These are phyloP conservation scores for Sebastes oblongus DNA, from an alignment of 2,797 vertebrate species.

Conservation along the genomic window DNA sequence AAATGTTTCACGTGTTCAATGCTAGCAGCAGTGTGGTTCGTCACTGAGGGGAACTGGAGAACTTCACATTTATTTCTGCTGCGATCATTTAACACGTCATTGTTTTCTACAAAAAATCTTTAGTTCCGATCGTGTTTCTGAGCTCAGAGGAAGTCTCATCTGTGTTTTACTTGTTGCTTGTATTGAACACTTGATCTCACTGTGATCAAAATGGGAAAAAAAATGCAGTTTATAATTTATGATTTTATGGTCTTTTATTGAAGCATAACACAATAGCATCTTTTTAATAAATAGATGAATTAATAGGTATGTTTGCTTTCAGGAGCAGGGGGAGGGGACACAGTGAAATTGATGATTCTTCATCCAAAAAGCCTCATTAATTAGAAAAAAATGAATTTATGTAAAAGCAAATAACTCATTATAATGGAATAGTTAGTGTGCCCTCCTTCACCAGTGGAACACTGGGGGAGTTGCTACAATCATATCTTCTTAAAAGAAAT, in stretches of 20 bases:
- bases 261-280: neutral
- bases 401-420: neutral
- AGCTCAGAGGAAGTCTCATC: neutral
- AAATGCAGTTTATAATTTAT: neutral
- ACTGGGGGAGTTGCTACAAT: neutral
- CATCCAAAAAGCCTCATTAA: neutral
- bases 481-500: neutral
- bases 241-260: neutral
- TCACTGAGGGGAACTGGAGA: too few relatives aligned
- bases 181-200: neutral
- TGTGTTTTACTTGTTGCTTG: neutral
- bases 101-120: neutral
- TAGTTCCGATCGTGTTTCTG: neutral
- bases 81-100: neutral
- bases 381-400: too few relatives aligned
- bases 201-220: too few relatives aligned
- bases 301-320: neutral
- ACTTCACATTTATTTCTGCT: too few relatives aligned
- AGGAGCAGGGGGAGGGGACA: neutral
- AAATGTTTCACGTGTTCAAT: too few relatives aligned
- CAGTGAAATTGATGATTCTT: neutral
- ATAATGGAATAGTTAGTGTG: neutral
- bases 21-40: too few relatives aligned
- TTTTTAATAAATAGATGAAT: neutral
- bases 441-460: neutral